Evolutionary conservation across 2,797 vertebrate species (phyloP), one percentile per base, ranked within the genome.

Genomic region (Neomorphus geoffroyi): DNA sequence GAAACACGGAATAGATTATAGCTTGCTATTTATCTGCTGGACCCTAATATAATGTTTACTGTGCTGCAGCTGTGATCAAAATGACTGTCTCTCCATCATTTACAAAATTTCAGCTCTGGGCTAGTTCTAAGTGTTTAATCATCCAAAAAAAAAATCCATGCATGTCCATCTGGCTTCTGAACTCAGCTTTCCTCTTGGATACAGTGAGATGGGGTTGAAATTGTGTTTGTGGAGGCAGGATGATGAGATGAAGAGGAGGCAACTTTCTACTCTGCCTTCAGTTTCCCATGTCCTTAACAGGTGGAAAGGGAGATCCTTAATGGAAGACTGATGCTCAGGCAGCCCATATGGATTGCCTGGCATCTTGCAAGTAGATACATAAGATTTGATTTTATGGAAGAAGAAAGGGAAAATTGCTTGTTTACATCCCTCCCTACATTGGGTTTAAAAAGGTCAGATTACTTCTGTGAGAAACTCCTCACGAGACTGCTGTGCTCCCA

Each of bases 91-190:
- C n/a, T 86, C 70, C 77, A 91, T 39, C 69, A 89, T 75, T 73
- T 90, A 88, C 89, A 96, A 82, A 96, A 88, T 86, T 62, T 58
- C 66, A 79, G 86, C 80, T 88, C 62, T 75, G 92, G 90, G 86
- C 91, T 92, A 57, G 70, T 79, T 79, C 2, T 7, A 62, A 61
- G 28, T 50, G 73, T 72, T 88, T 75, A 66, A 61, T 92, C 7
- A 2, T 93, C 77, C 62, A 91, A 64, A 92, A n/a, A n/a, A n/a
- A 95, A 94, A 90, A 90, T 53, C 53, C 26, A 7, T 41, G 56
- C 64, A 77, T 17, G 26, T 35, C 32, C 62, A 81, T 94, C 92
- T 93, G 80, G 69, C 79, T 79, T 78, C 85, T 84, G 89, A 93
- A 80, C 48, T 90, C 71, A 51, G 27, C 64, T 60, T 81, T 78